A percentile compares a stretch with the other conserved stretches of the same genome.
Evolutionary conservation across 2,797 vertebrate species (phyloP).

Genomic region (Myotis vivesi): DNA sequence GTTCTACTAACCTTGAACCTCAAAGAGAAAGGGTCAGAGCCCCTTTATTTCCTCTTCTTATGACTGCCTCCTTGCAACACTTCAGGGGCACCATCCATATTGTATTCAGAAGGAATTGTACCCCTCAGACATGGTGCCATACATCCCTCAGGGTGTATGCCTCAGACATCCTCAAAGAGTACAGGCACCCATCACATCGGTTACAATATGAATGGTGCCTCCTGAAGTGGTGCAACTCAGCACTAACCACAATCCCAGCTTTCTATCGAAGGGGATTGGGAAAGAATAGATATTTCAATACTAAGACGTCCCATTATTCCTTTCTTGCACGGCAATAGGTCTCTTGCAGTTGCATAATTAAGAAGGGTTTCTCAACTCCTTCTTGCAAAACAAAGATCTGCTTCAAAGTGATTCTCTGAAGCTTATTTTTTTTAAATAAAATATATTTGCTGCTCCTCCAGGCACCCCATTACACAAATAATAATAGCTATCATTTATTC

Average conservation of each 20-base stretch:
- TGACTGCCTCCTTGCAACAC: not conserved
- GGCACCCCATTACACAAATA: conserved; percentile 36
- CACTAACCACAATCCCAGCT: not conserved
- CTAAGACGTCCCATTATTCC: not conserved
- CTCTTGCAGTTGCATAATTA: not conserved
- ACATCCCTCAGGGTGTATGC: too few relatives aligned
- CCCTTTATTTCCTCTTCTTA: not conserved
- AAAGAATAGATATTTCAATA: conserved; percentile 17
- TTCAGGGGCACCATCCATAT: not conserved
- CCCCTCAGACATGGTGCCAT: not conserved
- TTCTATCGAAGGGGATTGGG: not conserved
- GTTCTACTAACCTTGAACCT: not conserved
- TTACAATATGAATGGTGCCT: not conserved
- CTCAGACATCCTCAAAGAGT: not conserved
- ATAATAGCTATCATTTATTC: conserved; percentile 32
- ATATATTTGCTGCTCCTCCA: conserved; percentile 5
- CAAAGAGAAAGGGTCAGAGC: not conserved
- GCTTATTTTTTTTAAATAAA: not conserved
- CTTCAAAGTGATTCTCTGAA: conserved; percentile 2
- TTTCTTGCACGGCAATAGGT: not conserved
- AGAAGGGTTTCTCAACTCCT: not conserved
- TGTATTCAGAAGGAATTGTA: not conserved
- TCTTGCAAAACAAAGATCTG: conserved; percentile 23
- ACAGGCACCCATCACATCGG: not conserved
- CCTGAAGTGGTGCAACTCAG: not conserved